phyloP scores from a whole-genome alignment of 2,113 vertebrate genomes.

The Smithornis capensis region DNA sequence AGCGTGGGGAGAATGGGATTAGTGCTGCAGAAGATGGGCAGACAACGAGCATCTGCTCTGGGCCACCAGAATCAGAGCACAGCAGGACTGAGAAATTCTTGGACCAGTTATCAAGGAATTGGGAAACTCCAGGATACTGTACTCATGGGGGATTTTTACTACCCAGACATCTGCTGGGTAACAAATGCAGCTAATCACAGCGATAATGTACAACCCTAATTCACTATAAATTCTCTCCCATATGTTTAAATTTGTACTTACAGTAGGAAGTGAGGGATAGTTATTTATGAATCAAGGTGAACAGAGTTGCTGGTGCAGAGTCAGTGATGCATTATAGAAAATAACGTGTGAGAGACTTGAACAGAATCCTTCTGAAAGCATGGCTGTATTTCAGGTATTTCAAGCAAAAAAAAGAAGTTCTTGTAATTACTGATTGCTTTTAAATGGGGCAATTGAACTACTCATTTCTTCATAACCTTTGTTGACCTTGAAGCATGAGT shows the following conservation, averaged over 20 bases:
- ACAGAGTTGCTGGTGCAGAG: background rate
- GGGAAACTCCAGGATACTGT: conserved; percentile 49
- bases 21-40: background rate
- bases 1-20: background rate
- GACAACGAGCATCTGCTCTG: conserved; percentile 35
- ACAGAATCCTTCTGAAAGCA: background rate
- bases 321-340: background rate
- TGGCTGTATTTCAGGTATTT: background rate
- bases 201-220: background rate
- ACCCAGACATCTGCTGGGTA: conserved; percentile 61
- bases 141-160: conserved; percentile 45
- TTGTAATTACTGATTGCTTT: conserved; percentile 4
- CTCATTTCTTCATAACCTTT: background rate
- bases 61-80: conserved; percentile 31
- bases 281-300: conserved; percentile 41
- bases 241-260: conserved; percentile 60
- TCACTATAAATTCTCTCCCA: conserved; percentile 15
- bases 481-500: background rate
- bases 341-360: background rate
- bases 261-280: conserved; percentile 25
- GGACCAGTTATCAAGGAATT: conserved; percentile 34
- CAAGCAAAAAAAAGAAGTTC: background rate
- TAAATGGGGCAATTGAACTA: background rate
- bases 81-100: conserved; percentile 38
- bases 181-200: conserved; percentile 55